Conservation (phyloP, 2,113 vertebrate genomes). For the Riparia riparia region DNA sequence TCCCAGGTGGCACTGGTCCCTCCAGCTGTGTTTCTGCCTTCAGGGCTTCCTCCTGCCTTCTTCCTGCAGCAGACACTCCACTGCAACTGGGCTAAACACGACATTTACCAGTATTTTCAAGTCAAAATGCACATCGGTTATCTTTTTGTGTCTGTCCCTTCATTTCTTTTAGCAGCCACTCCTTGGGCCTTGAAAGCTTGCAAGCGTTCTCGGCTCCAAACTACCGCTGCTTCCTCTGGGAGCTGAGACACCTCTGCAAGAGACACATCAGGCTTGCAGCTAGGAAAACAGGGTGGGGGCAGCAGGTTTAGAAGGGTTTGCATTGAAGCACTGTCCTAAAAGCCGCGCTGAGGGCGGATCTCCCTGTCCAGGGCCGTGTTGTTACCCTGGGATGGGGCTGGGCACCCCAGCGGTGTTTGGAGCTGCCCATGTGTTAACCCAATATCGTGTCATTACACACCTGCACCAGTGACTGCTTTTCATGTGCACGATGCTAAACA, state of each 20-base stretch:
- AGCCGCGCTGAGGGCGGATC: background rate
- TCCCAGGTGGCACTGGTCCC: background rate
- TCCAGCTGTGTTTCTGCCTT: background rate
- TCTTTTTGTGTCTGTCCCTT: background rate
- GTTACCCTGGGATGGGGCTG: accelerated
- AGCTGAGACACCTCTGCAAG: background rate
- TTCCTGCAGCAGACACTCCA: background rate
- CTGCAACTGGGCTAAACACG: background rate
- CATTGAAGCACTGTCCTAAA: background rate
- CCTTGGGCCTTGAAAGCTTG: background rate
- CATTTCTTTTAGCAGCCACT: background rate
- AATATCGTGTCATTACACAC: background rate
- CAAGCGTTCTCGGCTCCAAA: background rate
- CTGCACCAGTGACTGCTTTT: background rate
- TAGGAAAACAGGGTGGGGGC: background rate
- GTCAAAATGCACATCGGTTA: background rate
- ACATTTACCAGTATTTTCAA: background rate
- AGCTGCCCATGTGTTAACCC: background rate
- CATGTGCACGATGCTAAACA: background rate
- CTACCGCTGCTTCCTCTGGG: background rate
- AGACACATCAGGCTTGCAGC: background rate
- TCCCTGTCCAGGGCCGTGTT: background rate
- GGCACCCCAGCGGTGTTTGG: background rate
- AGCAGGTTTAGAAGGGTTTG: background rate
- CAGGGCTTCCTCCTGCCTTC: background rate